Percentiles rank a stretch among this genome's conserved stretches.
phyloP scores from a whole-genome alignment of 1,140 invertebrate species.

The Mya arenaria region DNA sequence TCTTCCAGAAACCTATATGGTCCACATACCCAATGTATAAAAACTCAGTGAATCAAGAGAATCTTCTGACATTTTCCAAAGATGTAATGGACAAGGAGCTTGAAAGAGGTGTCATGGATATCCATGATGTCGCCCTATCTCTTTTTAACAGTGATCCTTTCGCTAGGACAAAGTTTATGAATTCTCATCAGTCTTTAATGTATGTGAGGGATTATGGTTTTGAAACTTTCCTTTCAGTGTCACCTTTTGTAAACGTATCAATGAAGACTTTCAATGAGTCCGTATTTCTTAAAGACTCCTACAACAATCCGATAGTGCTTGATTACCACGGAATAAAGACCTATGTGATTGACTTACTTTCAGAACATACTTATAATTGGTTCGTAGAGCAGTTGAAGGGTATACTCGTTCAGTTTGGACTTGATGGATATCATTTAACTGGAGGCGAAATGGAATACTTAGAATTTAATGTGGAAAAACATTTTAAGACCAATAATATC shows the following conservation, averaged over 20 bases:
- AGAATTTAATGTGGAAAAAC: background rate
- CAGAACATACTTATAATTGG: constrained; percentile 12
- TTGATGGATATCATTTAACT: constrained; percentile 24
- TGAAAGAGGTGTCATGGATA: constrained; percentile 87
- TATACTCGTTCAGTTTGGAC: constrained; percentile 4
- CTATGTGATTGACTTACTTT: constrained; percentile 28
- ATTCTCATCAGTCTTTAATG: constrained; percentile 84
- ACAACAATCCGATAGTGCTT: constrained; percentile 1
- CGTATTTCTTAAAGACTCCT: background rate
- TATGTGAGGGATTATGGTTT: constrained; percentile 86
- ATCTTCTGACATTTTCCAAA: constrained; percentile 86
- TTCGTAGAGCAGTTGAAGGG: constrained; percentile 15
- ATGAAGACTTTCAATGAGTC: background rate
- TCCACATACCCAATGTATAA: constrained; percentile 94
- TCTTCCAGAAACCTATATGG: constrained; percentile 92
- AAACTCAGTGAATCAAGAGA: constrained; percentile 84
- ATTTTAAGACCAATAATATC: background rate
- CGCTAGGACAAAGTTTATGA: constrained; percentile 87
- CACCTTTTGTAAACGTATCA: constrained; percentile 89
- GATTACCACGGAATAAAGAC: constrained; percentile 14
- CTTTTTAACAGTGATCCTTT: constrained; percentile 90
- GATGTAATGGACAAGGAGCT: constrained; percentile 87
- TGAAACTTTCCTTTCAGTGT: constrained; percentile 91
- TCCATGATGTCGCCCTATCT: constrained; percentile 95
- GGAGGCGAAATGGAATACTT: background rate